Base-by-base conservation (phyloP, 2,888 invertebrate genomes). In the Torymus texanus region DNA sequence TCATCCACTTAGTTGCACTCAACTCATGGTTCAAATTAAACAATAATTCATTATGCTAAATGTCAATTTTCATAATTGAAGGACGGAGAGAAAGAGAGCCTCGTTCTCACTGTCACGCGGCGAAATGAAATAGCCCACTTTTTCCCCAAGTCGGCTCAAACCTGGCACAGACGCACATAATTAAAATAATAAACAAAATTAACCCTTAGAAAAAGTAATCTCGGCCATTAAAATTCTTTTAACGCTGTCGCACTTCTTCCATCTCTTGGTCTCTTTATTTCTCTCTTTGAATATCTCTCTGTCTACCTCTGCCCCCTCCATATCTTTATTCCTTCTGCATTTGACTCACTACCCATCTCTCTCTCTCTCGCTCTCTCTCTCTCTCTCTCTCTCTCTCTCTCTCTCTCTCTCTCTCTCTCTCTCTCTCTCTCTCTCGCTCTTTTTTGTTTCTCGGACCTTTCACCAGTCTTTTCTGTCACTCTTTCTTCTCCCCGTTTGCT, bases 151-250 rank as follows among this genome's bases (percentile, higher is more conserved):
- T 16, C 11, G 1, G 2, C 51, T 21, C 16, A 51, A 61, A 55
- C 50, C 63, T 68, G 29, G 18, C 10, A 11, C n/a, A 5, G 4
- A 12, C 65, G 2, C 4, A 24, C 21, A 51, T 78, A 74, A 78
- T 78, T 78, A 74, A 78, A 63, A 73, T 67, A 78, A 78, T 78
- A 78, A 67, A 78, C 67, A 68, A 78, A 78, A 78, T 78, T 72
- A 78, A 55, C 29, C 59, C 51, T 24, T 51, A 14, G 51, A 73
- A 78, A 66, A 66, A 55, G 55, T 56, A 78, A 78, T 73, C 67
- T 16, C 55, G 12, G 56, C 21, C 73, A 68, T 78, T 74, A 78
- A 78, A 78, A 73, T 73, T 74, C 73, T 73, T 73, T 61, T 18
- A 68, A 18, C 73, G 16, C 13, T 63, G 5, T 62, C n/a, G 61